Base-by-base conservation (phyloP, 2,113 vertebrate species). In the Columba janthina region DNA sequence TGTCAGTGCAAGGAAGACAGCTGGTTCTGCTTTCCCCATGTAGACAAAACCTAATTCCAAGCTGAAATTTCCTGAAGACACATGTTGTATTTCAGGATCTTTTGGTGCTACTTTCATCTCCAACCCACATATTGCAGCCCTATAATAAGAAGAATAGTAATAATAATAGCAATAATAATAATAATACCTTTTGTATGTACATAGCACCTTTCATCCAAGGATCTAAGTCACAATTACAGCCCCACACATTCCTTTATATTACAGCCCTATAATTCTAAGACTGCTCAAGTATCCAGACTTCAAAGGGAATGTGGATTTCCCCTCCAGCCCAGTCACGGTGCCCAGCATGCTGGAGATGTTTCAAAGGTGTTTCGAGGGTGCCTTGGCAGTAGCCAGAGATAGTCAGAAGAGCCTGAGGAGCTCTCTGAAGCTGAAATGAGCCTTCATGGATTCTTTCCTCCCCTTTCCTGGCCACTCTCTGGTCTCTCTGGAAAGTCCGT, bases 191-290 rank as follows among this genome's bases (percentile, higher is more conserved):
- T 90, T 95, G 90, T 91, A 92, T 90, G 80, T 72, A 96, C 80
- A 90, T 89, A 93, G 88, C 88, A 96, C 83, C 96, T 95, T 97
- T 97, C 96, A 96, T 96, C 96, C 96, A 17, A 84, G 94, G 96
- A 96, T 96, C 96, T 94, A 94, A 96, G 94, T 96, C 90, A 92
- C 93, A 96, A 95, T 97, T 95, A 96, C 61, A 96, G 83, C 92
- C 94, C 93, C 90, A 96, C 80, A 95, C 96, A 96, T 96, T 97
- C 96, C 95, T 96, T 83, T 88, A 46, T 74, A 95, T 95, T 96
- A 96, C 94, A 96, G 83, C 85, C 96, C 93, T 96, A 88, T 96
- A 95, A 95, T 96, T 97, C 95, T 83, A 92, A 94, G 88, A 81
- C 92, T 93, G 85, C 82, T 96, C 92, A 93, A 81, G 88, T 62